phyloP scores from a whole-genome alignment of 2,113 vertebrate genomes.

The Mastomys natalensis region DNA sequence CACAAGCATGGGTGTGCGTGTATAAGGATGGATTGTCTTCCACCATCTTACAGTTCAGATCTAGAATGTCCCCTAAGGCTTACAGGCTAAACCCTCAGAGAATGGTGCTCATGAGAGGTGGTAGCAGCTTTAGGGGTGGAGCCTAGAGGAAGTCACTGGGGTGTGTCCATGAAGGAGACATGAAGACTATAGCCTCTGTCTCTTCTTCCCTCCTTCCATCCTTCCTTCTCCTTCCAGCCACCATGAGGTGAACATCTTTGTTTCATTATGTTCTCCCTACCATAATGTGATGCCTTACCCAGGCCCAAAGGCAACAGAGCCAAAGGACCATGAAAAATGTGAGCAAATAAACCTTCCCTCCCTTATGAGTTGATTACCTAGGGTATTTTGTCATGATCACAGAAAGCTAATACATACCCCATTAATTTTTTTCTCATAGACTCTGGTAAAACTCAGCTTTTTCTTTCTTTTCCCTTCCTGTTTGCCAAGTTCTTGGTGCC shows the following conservation, averaged over 20 bases:
- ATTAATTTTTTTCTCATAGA: neutral
- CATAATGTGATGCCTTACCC: neutral
- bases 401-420: neutral
- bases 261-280: neutral
- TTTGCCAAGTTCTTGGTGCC: neutral
- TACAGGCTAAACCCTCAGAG: neutral
- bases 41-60: neutral
- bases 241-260: neutral
- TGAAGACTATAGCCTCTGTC: neutral
- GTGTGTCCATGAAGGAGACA: rapidly evolving
- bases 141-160: neutral
- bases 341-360: neutral
- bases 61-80: neutral
- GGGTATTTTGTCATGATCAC: neutral
- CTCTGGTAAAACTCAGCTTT: neutral
- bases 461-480: neutral
- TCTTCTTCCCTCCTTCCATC: neutral
- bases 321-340: neutral
- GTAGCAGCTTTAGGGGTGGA: neutral
- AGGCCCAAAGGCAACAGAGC: neutral
- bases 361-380: neutral
- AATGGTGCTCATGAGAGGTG: neutral
- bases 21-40: neutral
- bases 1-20: neutral
- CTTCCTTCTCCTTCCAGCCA: neutral